Base-by-base conservation (phyloP, 2,888 invertebrate species). In the Darwinula stevensoni region DNA sequence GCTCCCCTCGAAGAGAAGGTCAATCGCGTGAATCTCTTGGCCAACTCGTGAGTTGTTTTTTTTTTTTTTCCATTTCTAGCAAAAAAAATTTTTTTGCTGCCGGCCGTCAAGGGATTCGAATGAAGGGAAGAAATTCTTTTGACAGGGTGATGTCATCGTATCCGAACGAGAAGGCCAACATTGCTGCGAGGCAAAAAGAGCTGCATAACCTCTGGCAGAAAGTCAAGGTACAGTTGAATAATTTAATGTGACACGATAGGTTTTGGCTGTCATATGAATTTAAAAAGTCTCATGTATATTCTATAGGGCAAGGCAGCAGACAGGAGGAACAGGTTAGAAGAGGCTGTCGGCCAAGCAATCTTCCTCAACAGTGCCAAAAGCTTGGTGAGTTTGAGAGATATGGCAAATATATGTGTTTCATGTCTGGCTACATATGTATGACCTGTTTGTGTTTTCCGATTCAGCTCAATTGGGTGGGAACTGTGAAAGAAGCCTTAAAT, bases 1-100 rank as follows among this genome's bases (percentile, higher is more conserved):
- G 76, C 84, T 13, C 91, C 94, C 2, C 66, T 97, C 3, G 68
- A 78, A 47, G 88, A 91, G 45, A 88, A 91, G 51, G 78, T 88
- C 34, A 52, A 51, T 37, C 65, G 76, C 31, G 75, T 94, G 27
- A 70, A 71, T 42, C 59, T 76, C 38, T 52, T 94, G 34, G 91
- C 84, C 1, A 74, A 76, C 47, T 68, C 71, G 57, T 69, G 49
- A 60, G 67, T 59, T 29, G n/a, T 3, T 3, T 5, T 14, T 14
- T 30, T n/a, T n/a, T n/a, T n/a, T n/a, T n/a, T n/a, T n/a, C n/a
- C n/a, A 13, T 36, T 14, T 12, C n/a, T n/a, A n/a, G n/a, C n/a
- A n/a, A n/a, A n/a, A n/a, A n/a, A n/a, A n/a, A n/a, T n/a, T n/a
- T n/a, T n/a, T n/a, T n/a, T n/a, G n/a, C n/a, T n/a, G n/a, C n/a